A percentile compares a stretch with the other conserved stretches of the same genome.
Conservation (phyloP, 2,888 invertebrate species). For the Tenthredo amoena region DNA sequence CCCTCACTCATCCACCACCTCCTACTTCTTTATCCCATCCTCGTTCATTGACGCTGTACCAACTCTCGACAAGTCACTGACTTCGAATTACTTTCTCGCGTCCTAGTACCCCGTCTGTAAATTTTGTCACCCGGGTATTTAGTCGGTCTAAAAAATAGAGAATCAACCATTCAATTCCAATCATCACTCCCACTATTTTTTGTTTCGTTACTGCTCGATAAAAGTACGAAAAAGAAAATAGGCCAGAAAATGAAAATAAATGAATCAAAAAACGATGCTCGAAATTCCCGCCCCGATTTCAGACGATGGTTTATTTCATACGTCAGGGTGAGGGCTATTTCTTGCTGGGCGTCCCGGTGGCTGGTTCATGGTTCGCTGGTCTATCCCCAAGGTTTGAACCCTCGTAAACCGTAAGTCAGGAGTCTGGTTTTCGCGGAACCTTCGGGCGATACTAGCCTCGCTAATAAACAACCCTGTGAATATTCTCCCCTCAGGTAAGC, state of each 20-base stretch:
- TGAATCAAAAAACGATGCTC: not conserved
- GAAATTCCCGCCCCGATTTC: not conserved
- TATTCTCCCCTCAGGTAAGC: constrained; percentile 35
- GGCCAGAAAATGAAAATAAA: not conserved
- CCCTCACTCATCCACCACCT: not conserved
- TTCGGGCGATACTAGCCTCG: constrained; percentile 36
- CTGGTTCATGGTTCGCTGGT: constrained; percentile 1
- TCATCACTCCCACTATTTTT: not conserved
- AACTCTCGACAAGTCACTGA: constrained; percentile 44
- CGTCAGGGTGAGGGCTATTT: not conserved
- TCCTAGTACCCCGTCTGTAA: constrained; percentile 16
- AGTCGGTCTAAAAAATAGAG: not conserved
- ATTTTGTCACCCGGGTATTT: not conserved
- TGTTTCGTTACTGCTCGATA: not conserved
- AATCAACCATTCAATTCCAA: not conserved
- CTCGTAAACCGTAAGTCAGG: constrained; percentile 40
- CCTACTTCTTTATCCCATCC: constrained; percentile 16
- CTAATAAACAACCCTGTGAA: constrained; percentile 49
- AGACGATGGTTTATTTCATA: not conserved
- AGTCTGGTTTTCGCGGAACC: constrained; percentile 43
- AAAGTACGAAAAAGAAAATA: not conserved
- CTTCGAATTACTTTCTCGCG: constrained; percentile 45
- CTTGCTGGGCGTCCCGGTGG: constrained; percentile 12
- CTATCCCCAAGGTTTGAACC: constrained; percentile 37
- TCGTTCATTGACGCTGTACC: constrained; percentile 39